These are phyloP conservation scores for Drosophila borborema DNA, from an alignment of 2,888 invertebrate genomes.

Conservation along the genomic window DNA sequence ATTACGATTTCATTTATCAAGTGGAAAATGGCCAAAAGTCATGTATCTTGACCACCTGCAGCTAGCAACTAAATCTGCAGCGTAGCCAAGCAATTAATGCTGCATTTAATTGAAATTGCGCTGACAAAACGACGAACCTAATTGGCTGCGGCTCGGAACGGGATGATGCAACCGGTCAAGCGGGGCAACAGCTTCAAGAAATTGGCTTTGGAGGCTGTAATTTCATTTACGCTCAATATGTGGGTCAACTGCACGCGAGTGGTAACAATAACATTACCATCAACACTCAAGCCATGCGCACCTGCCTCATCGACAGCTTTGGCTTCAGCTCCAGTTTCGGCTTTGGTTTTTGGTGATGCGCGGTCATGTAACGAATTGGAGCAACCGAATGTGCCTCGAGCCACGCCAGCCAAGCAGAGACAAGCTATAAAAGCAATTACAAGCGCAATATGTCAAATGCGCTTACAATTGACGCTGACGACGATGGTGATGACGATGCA, in stretches of 20 bases:
- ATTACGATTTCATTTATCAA: slow-evolving; percentile 31
- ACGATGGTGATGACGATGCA: slow-evolving; percentile 52
- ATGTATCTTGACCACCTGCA: slow-evolving; percentile 47
- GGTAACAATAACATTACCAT: slow-evolving; percentile 72
- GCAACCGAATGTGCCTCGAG: slow-evolving; percentile 35
- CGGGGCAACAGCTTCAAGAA: slow-evolving; percentile 28
- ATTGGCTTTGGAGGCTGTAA: slow-evolving; percentile 62
- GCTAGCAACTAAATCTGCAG: slow-evolving; percentile 17
- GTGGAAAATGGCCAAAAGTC: slow-evolving; percentile 27
- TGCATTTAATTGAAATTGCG: slow-evolving; percentile 62
- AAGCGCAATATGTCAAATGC: slow-evolving; percentile 51
- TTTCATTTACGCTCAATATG: slow-evolving; percentile 73
- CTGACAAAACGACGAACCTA: slow-evolving; percentile 58
- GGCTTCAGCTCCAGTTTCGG: not conserved
- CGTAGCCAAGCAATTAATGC: slow-evolving; percentile 64
- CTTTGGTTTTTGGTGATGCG: slow-evolving; percentile 16
- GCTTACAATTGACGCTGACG: slow-evolving; percentile 36
- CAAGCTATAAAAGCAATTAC: slow-evolving; percentile 55
- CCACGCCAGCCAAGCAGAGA: slow-evolving; percentile 23
- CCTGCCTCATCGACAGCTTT: slow-evolving; percentile 28
- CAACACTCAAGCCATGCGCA: slow-evolving; percentile 56
- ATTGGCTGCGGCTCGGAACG: slow-evolving; percentile 46
- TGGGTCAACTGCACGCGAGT: slow-evolving; percentile 67
- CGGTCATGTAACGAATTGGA: slow-evolving; percentile 65
- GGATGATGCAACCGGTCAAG: slow-evolving; percentile 62